Evolutionary conservation across 2,888 invertebrate genomes (phyloP).

Genomic region (Troides helena): DNA sequence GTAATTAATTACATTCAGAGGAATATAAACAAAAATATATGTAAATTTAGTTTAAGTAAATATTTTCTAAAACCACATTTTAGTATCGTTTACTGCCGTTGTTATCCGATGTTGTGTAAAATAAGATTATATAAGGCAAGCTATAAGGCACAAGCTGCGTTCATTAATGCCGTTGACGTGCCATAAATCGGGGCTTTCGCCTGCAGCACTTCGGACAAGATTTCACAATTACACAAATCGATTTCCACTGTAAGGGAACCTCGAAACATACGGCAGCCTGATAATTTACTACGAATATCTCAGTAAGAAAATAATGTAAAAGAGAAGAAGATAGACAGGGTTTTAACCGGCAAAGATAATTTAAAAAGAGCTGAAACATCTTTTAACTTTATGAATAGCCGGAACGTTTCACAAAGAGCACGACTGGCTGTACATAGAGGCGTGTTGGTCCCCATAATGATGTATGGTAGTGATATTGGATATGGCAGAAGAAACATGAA

Average conservation of each 20-base stretch:
- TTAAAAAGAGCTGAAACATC: neutral
- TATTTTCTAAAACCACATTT: neutral
- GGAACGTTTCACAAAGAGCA: too few species aligned
- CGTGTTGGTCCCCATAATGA: too few species aligned
- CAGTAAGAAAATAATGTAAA: neutral
- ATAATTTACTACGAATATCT: neutral
- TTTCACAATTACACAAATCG: slow-evolving; percentile 23
- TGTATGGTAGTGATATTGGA: too few species aligned
- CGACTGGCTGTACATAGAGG: too few species aligned
- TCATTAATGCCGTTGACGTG: slow-evolving; percentile 3
- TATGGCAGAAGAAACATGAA: too few species aligned
- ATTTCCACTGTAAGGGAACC: slow-evolving; percentile 5
- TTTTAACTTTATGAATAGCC: too few species aligned
- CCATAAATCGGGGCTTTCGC: slow-evolving; percentile 13
- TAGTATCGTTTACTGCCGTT: neutral
- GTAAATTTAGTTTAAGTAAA: neutral
- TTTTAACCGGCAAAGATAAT: neutral
- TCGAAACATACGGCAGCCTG: neutral
- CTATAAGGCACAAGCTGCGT: slow-evolving; percentile 3
- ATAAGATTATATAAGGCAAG: neutral
- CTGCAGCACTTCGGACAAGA: slow-evolving; percentile 8
- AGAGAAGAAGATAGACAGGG: neutral
- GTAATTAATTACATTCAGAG: too few species aligned
- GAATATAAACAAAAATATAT: too few species aligned
- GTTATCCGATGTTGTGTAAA: neutral